These are phyloP conservation scores for Chalcosyrphus nemorum DNA, from an alignment of 2,888 invertebrate genomes.

Conservation along the genomic window DNA sequence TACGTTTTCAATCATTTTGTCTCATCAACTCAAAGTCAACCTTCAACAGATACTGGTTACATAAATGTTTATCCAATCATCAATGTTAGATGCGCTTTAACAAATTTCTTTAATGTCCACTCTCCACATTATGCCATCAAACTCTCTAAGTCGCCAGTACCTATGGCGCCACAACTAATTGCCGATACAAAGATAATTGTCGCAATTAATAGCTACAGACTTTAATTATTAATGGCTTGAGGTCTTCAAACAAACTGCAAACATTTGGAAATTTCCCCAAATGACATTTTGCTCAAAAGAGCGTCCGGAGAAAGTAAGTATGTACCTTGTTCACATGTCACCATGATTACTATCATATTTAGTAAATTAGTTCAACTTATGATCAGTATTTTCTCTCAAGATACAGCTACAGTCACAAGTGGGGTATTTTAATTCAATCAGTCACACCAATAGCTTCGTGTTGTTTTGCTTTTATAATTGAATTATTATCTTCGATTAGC, in stretches of 20 bases:
- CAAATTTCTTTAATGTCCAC: not conserved
- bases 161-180: not conserved
- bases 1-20: no score
- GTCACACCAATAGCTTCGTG: constrained; percentile 14
- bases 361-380: not conserved
- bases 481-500: not conserved
- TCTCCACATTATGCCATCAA: not conserved
- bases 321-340: not conserved
- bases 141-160: not conserved
- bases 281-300: not conserved
- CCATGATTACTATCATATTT: not conserved
- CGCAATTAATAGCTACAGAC: not conserved
- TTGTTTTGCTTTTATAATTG: not conserved
- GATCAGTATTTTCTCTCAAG: not conserved
- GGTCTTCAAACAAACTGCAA: no score
- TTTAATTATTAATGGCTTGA: not conserved
- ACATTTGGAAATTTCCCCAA: not conserved
- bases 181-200: not conserved
- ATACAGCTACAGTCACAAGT: not conserved
- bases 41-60: not conserved
- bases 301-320: constrained; percentile 1
- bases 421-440: not conserved
- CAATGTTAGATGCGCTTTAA: not conserved
- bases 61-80: not conserved
- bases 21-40: no score